Evolutionary conservation across 2,113 vertebrate genomes (phyloP), one percentile per base, ranked within the genome.

Genomic region (Percina caprodes): DNA sequence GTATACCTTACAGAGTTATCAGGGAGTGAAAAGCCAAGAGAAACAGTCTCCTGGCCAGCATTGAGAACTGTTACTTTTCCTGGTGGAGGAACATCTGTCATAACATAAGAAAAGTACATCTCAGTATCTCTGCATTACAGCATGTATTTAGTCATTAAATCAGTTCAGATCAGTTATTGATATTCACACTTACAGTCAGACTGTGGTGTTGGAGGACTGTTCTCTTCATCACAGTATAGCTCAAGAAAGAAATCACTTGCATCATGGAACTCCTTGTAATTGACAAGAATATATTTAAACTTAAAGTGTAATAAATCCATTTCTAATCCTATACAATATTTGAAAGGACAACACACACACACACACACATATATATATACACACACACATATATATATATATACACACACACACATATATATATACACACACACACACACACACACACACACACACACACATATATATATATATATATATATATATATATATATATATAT

Each of bases 71-170:
- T 56, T 33, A 89, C 49, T 24, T 81, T 18, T 63, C 46, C 33
- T 26, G 82, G 79, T 33, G 83, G 62, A 42, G 74, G 69, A 30
- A 74, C 48, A 58, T 67, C 90, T 92, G 82, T 73, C 62, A 72
- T 26, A 26, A 69, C 16, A n/a, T n/a, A n/a, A n/a, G n/a, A n/a
- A n/a, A n/a, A n/a, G n/a, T n/a, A n/a, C n/a, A n/a, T n/a, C n/a
- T n/a, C n/a, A n/a, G n/a, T n/a, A n/a, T n/a, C n/a, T n/a, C n/a
- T n/a, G n/a, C n/a, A n/a, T n/a, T n/a, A n/a, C n/a, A n/a, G n/a
- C n/a, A n/a, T n/a, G n/a, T n/a, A n/a, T n/a, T n/a, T n/a, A n/a
- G n/a, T n/a, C n/a, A n/a, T n/a, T n/a, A n/a, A n/a, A n/a, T n/a
- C n/a, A n/a, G n/a, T n/a, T n/a, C n/a, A n/a, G n/a, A n/a, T 72